Base-by-base conservation (phyloP, 2,797 vertebrate genomes). In the Pteropus rufus region DNA sequence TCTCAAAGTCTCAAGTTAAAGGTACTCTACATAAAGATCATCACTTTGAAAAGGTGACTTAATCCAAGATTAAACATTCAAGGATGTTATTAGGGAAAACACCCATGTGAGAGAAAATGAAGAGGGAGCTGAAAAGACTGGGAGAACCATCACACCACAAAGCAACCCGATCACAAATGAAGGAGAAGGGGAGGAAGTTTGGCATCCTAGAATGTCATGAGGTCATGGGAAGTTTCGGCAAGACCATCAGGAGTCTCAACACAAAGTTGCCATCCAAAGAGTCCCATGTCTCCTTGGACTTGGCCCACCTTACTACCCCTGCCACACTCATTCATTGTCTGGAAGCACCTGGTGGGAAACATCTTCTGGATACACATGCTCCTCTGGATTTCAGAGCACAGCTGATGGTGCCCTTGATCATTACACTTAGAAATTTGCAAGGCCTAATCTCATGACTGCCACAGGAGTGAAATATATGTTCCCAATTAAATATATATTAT, bases 1-100 rank as follows among this genome's bases (percentile, higher is more conserved):
- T 85, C 65, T 93, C 90, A 85, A 95, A 82, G 7, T 82, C 41
- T 46, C 62, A 89, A 44, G 49, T 96, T 93, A 92, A 95, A 94
- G 60, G 15, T 84, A 86, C 60, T 93, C 76, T 84, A 60, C 14
- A 87, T 44, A 79, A 90, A 95, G 60, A 84, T 11, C 62, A 44
- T 54, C 70, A 83, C 34, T 70, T 79, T 86, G 72, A 86, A 97
- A 82, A 19, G 36, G 11, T 69, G 39, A 41, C 49, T 73, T 97
- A 65, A 46, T 39, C 80, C 76, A 94, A 75, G 73, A 86, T 36
- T 36, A 92, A 64, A 54, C 18, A 81, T 39, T 92, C 73, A 94
- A 88, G 31, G 41, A 87, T 80, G 56, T 41, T 70, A 46, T 77
- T 7, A 56, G 10, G 12, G 54, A n/a, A 91, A 92, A 69, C 10